Percentiles rank a stretch among this genome's conserved stretches.
Evolutionary conservation across 1,140 invertebrate species (phyloP).

Genomic region (Drosophila sp.): DNA sequence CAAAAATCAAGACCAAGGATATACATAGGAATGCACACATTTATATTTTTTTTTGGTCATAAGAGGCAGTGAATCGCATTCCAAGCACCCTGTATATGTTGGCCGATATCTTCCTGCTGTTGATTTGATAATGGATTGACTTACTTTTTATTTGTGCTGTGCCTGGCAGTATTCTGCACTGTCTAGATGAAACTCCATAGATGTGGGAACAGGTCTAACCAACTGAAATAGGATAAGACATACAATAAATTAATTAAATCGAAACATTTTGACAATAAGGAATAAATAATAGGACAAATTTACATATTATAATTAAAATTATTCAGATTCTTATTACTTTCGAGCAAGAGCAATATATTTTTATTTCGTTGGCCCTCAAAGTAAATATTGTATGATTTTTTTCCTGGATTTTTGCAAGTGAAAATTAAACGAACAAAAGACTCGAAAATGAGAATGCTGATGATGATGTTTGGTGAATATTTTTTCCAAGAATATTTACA

Average conservation of each 20-base stretch:
- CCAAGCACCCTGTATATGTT: no score
- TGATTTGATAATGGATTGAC: slow-evolving; percentile 17
- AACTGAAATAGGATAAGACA: slow-evolving; percentile 50
- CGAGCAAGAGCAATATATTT: neutral
- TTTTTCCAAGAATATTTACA: slow-evolving; percentile 56
- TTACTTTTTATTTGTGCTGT: slow-evolving; percentile 94
- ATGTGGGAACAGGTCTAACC: slow-evolving; percentile 88
- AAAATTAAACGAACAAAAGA: slow-evolving; percentile 1
- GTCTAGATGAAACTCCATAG: slow-evolving; percentile 98
- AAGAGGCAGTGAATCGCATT: no score
- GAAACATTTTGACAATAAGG: neutral
- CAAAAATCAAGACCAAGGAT: no score
- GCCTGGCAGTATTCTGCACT: slow-evolving; percentile 98
- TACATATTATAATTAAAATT: neutral
- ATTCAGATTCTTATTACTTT: neutral
- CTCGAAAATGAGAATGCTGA: slow-evolving; percentile 3
- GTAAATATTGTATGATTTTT: neutral
- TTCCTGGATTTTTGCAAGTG: neutral
- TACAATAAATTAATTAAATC: neutral
- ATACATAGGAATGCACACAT: no score
- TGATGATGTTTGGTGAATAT: slow-evolving; percentile 7
- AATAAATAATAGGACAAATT: neutral
- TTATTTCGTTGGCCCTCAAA: neutral
- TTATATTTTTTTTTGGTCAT: no score
- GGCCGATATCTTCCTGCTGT: neutral